Evolutionary conservation across 2,888 invertebrate genomes (phyloP).

Genomic region (Camponotus fellah): DNA sequence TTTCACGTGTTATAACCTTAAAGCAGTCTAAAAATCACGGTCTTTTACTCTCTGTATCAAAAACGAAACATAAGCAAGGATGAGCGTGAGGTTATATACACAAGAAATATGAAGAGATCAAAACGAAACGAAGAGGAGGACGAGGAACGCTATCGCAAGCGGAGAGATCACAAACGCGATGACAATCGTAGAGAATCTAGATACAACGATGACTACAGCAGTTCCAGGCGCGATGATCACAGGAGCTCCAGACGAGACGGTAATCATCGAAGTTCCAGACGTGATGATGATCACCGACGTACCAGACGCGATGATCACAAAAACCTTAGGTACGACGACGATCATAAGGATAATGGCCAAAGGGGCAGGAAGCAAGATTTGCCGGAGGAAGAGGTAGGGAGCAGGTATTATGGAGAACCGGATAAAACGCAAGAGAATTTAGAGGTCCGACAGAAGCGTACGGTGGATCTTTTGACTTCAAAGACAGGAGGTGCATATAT

Average conservation of each 20-base stretch:
- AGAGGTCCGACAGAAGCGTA: conserved; percentile 85
- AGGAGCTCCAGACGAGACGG: conserved; percentile 17
- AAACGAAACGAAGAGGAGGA: conserved; percentile 52
- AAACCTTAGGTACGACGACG: neutral
- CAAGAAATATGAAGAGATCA: conserved; percentile 62
- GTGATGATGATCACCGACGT: neutral
- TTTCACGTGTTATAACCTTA: too few relatives aligned
- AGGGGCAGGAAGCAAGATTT: conserved; percentile 3
- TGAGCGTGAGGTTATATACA: neutral
- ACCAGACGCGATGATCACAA: neutral
- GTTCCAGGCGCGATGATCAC: conserved; percentile 28
- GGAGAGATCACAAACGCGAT: conserved; percentile 36
- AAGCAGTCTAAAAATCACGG: too few relatives aligned
- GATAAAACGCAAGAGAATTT: conserved; percentile 20
- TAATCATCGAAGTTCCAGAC: neutral
- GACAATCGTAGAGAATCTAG: conserved; percentile 19
- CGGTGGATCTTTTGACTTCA: conserved; percentile 91
- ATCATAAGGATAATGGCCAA: conserved; percentile 25
- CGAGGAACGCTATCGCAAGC: conserved; percentile 42
- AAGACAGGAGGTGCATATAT: conserved; percentile 98
- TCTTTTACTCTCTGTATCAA: too few relatives aligned
- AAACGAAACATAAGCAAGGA: neutral
- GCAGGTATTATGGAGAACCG: conserved; percentile 46
- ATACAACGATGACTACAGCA: conserved; percentile 5
- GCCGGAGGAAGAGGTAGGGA: conserved; percentile 49